phyloP scores from a whole-genome alignment of 2,113 vertebrate genomes.

The Eolophus roseicapilla region DNA sequence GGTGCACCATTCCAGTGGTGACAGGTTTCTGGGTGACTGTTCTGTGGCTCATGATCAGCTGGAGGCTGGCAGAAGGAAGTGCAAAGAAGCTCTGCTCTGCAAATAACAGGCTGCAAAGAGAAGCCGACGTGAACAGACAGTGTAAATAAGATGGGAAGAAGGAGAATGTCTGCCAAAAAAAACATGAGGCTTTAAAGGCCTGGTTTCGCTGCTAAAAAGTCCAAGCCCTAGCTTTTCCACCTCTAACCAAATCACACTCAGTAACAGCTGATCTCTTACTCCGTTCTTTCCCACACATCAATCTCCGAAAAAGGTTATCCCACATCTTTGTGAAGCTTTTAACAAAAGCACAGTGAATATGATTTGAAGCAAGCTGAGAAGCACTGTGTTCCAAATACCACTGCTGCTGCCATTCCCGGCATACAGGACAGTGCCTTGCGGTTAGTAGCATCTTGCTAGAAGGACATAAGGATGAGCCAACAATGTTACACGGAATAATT shows the following conservation, averaged over 20 bases:
- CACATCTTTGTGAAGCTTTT: slow-evolving; percentile 2
- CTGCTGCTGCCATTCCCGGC: neutral
- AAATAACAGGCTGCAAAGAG: slow-evolving; percentile 61
- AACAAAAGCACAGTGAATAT: neutral
- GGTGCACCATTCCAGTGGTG: slow-evolving; percentile 58
- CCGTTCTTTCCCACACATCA: slow-evolving; percentile 10
- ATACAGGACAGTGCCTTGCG: rapidly evolving
- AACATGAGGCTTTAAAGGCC: slow-evolving; percentile 54
- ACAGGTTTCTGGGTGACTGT: slow-evolving; percentile 70
- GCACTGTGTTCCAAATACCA: neutral
- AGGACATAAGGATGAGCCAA: neutral
- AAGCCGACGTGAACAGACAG: slow-evolving; percentile 40
- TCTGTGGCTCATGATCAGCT: slow-evolving; percentile 65
- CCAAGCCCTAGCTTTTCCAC: slow-evolving; percentile 27
- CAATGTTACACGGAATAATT: neutral
- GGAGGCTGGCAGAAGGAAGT: slow-evolving; percentile 65
- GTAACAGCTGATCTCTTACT: slow-evolving; percentile 24
- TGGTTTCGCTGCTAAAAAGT: slow-evolving; percentile 41
- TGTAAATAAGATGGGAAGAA: slow-evolving; percentile 53
- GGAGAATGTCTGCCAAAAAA: slow-evolving; percentile 54
- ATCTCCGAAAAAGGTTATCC: slow-evolving; percentile 8
- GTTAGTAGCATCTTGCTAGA: neutral
- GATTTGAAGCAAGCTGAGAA: neutral
- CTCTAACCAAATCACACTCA: neutral
- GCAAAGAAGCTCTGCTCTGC: slow-evolving; percentile 64